Evolutionary conservation across 2,797 vertebrate genomes (phyloP).

Genomic region (Typhlichthys subterraneus): DNA sequence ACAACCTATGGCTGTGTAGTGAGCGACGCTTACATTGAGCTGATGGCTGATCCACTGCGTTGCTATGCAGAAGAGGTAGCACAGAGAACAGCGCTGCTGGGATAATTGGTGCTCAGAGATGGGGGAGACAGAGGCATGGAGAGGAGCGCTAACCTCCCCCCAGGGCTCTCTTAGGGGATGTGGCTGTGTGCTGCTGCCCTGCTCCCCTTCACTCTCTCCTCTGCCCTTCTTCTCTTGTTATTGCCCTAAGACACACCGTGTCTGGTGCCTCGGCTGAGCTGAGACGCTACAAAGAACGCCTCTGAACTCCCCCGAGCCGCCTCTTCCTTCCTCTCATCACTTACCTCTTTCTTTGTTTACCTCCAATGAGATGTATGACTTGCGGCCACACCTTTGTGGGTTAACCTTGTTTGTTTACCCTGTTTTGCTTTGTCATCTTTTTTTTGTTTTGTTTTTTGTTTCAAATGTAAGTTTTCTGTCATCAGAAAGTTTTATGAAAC

Average conservation of each 20-base stretch:
- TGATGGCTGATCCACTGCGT: constrained; percentile 33
- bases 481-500: constrained; percentile 37
- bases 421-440: constrained; percentile 27
- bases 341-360: constrained; percentile 51
- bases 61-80: constrained; percentile 54
- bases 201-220: constrained; percentile 49
- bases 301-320: constrained; percentile 46
- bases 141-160: constrained; percentile 72
- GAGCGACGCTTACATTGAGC: constrained; percentile 14
- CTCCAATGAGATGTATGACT: constrained; percentile 34
- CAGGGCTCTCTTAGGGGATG: constrained; percentile 70
- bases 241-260: constrained; percentile 63
- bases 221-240: constrained; percentile 55
- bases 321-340: constrained; percentile 24
- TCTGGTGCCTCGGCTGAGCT: constrained; percentile 5
- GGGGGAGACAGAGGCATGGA: constrained; percentile 28
- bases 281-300: constrained; percentile 48
- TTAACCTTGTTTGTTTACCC: constrained; percentile 35
- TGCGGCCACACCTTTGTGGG: constrained; percentile 37
- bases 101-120: constrained; percentile 65
- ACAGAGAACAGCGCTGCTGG: constrained; percentile 45
- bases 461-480: constrained; percentile 31
- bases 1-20: constrained; percentile 19
- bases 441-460: constrained; percentile 36
- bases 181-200: constrained; percentile 41